Evolutionary conservation across 2,888 invertebrate species (phyloP).

Genomic region (Sesia bembeciformis): DNA sequence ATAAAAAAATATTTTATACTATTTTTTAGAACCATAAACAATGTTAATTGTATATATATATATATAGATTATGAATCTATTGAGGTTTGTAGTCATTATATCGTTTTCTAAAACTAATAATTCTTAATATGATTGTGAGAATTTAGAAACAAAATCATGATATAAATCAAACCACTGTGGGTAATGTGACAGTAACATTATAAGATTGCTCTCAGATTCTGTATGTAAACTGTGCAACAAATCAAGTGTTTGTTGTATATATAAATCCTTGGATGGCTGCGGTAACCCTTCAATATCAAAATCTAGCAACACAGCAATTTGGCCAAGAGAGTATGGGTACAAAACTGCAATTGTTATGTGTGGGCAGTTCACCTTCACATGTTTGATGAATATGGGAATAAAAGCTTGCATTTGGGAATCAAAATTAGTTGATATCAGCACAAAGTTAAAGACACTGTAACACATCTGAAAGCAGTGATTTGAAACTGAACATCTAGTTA

Average conservation of each 20-base stretch:
- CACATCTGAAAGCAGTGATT: conserved; percentile 50
- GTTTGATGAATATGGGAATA: conserved; percentile 29
- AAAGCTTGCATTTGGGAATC: conserved; percentile 28
- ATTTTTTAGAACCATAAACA: too few relatives aligned
- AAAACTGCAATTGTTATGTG: conserved; percentile 23
- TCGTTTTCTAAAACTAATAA: neutral
- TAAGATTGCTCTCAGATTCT: conserved; percentile 36
- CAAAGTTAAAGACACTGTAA: conserved; percentile 34
- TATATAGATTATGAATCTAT: too few relatives aligned
- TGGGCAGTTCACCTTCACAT: conserved; percentile 25
- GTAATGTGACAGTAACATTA: conserved; percentile 53
- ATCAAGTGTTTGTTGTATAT: conserved; percentile 21
- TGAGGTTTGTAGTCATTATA: neutral
- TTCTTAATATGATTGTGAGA: neutral
- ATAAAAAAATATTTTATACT: too few relatives aligned
- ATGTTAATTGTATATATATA: too few relatives aligned
- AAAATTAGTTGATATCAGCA: conserved; percentile 43
- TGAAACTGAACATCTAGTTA: conserved; percentile 35
- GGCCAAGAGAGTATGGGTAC: conserved; percentile 33
- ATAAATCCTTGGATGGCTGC: conserved; percentile 14
- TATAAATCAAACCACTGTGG: conserved; percentile 54
- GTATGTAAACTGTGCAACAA: conserved; percentile 27
- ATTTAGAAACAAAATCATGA: conserved; percentile 10
- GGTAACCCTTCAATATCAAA: conserved; percentile 29
- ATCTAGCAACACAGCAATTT: conserved; percentile 39